Evolutionary conservation across 2,797 vertebrate genomes (phyloP), one percentile per base, ranked within the genome.

Genomic region (Argya squamiceps): DNA sequence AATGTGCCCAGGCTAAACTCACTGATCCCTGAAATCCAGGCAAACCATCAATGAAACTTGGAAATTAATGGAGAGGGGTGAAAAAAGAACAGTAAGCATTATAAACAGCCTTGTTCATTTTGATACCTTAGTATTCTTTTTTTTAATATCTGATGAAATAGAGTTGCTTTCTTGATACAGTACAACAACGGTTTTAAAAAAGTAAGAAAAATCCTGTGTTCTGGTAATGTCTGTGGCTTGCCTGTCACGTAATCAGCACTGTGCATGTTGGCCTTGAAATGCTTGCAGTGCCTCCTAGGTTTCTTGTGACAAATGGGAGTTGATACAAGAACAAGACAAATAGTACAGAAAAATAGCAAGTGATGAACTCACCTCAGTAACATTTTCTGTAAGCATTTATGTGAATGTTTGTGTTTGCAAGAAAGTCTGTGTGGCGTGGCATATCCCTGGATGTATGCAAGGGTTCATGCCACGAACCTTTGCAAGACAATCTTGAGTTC

Each of bases 361-460:
- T 43, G 77, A 55, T 92, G 93, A 95, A 87, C 85, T 95, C 5
- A 1, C 69, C 62, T 95, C 62, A 50, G 87, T 95, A 94, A 85
- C 75, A 77, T 91, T 96, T 93, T 93, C 95, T 92, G 88, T 92
- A 91, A 93, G 93, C 78, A 23, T 92, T 95, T 94, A 77, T 94
- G 79, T 83, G 87, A 82, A 37, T 94, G 88, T 59, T 96, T 88
- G 88, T 94, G 84, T 96, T 96, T 96, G 91, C 82, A 77, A 73
- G 87, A 71, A 91, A 80, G 93, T 89, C 93, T 6, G 3, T 53
- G 78, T 80, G 69, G 71, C 91, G 78, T 64, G 81, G 56, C 20
- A 15, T 56, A 83, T 93, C 79, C 79, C 68, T 92, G 87, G 84
- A 71, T 77, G 30, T 77, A 80, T 77, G 86, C 84, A 82, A 91